Conservation (phyloP, 2,113 vertebrate species). For the Poecile atricapillus region DNA sequence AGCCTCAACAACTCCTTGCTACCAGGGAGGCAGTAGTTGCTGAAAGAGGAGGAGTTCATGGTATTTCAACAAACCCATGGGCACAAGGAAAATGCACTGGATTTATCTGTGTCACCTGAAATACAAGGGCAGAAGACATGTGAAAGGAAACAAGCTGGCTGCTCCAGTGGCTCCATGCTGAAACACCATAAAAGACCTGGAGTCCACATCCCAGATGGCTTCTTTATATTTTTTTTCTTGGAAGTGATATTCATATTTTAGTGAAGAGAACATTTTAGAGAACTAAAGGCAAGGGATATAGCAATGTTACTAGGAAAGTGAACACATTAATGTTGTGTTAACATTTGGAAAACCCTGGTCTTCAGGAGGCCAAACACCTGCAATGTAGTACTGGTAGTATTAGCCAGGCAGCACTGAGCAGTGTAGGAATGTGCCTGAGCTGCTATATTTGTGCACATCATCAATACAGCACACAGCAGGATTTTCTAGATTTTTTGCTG, state of each 20-base stretch:
- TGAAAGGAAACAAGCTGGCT: not conserved
- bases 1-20: not conserved
- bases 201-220: not conserved
- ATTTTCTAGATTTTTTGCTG: not conserved
- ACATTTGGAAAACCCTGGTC: not conserved
- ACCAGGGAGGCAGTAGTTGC: not conserved
- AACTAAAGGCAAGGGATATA: not conserved
- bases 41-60: not conserved
- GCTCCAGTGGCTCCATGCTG: not conserved
- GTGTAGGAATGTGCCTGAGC: not conserved
- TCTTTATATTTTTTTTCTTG: not conserved
- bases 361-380: not conserved
- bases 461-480: not conserved
- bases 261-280: too few relatives aligned
- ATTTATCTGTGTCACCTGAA: not conserved
- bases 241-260: not conserved
- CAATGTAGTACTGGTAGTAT: not conserved
- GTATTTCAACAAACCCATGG: not conserved
- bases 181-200: not conserved
- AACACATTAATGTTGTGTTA: not conserved
- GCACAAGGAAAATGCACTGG: not conserved
- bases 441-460: not conserved
- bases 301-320: not conserved
- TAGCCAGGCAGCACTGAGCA: not conserved
- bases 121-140: fast-evolving